These are phyloP conservation scores for Acinonyx jubatus DNA, from an alignment of 2,113 vertebrate species.

Conservation along the genomic window DNA sequence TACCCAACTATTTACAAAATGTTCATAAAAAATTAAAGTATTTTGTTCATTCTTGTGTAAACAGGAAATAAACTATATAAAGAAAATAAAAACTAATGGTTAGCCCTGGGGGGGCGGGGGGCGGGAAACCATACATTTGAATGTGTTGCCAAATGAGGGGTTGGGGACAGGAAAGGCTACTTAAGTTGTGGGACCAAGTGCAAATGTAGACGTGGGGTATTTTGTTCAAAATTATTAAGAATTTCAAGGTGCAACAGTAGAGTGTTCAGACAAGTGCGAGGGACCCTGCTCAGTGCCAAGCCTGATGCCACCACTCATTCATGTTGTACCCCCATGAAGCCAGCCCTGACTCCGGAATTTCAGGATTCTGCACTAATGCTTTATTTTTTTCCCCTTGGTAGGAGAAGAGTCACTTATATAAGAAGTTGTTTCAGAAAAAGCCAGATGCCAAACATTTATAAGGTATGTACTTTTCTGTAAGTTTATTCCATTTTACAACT, in stretches of 20 bases:
- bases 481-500: background rate
- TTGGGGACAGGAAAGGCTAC: background rate
- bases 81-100: conserved; percentile 13
- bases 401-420: background rate
- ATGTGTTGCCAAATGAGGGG: background rate
- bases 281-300: background rate
- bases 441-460: background rate
- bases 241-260: background rate
- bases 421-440: background rate
- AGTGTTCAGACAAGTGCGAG: background rate
- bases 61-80: background rate
- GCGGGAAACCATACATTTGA: background rate
- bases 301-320: background rate
- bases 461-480: background rate
- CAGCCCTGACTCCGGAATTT: background rate
- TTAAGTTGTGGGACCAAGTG: background rate
- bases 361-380: background rate
- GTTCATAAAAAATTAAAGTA: conserved; percentile 4
- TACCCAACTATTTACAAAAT: background rate
- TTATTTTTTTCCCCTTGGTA: background rate
- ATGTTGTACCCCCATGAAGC: background rate
- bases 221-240: background rate
- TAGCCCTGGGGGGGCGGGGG: background rate
- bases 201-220: background rate
- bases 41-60: background rate